A percentile compares a stretch with the other conserved stretches of the same genome.
Evolutionary conservation across 2,113 vertebrate species (phyloP).

Genomic region (Pithys albifrons): DNA sequence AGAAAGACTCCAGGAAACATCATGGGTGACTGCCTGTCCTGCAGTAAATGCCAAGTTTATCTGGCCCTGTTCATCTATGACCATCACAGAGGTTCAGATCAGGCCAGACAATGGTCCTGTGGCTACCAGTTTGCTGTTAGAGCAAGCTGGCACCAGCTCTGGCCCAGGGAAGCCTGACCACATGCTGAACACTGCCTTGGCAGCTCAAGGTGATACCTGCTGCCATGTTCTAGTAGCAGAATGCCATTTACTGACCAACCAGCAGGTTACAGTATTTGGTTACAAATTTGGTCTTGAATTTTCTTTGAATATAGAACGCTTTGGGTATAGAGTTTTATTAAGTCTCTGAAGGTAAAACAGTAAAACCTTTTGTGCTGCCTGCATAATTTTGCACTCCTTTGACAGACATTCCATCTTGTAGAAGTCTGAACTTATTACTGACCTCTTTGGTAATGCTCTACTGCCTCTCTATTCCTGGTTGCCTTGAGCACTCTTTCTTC

Average conservation of each 20-base stretch:
- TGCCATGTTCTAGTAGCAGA: background rate
- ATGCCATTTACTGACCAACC: background rate
- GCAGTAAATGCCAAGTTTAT: background rate
- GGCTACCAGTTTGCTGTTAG: background rate
- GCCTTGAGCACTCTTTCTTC: background rate
- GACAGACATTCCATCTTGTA: background rate
- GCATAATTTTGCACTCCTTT: background rate
- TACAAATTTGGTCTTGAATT: background rate
- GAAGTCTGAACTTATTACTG: background rate
- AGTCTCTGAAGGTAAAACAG: background rate
- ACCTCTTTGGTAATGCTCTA: background rate
- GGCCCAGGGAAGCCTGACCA: fast-evolving
- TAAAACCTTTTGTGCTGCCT: background rate
- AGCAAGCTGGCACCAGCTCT: background rate
- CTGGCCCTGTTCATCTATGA: background rate
- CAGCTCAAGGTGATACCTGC: background rate
- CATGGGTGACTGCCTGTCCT: fast-evolving
- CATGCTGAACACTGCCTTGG: fast-evolving
- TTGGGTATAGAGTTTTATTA: background rate
- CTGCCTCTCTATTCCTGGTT: background rate
- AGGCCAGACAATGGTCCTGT: background rate
- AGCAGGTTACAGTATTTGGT: background rate
- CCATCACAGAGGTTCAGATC: background rate
- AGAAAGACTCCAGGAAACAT: background rate
- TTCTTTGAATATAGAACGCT: background rate